Percentiles rank a stretch among this genome's conserved stretches.
These are phyloP conservation scores for Solenodon paradoxus DNA, from an alignment of 2,113 vertebrate genomes.

Conservation along the genomic window DNA sequence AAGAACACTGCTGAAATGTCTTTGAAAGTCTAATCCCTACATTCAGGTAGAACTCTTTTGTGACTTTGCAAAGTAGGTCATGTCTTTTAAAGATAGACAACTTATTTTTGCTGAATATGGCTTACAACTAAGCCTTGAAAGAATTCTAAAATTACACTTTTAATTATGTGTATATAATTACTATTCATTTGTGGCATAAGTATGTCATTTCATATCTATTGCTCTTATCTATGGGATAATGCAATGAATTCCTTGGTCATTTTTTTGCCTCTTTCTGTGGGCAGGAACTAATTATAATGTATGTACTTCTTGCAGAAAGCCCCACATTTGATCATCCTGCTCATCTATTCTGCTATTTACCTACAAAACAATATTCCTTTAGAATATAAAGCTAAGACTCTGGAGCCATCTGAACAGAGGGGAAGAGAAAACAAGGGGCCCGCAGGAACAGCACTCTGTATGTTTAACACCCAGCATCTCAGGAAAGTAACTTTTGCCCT, in stretches of 20 bases:
- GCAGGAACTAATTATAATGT: background rate
- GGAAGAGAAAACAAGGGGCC: too few relatives aligned
- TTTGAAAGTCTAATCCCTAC: background rate
- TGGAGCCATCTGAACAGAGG: background rate
- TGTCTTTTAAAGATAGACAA: background rate
- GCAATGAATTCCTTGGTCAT: background rate
- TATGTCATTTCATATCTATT: background rate
- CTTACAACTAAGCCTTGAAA: background rate
- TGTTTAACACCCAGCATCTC: background rate
- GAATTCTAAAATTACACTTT: background rate
- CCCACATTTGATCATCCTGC: background rate
- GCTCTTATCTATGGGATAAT: background rate
- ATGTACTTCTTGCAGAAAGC: background rate
- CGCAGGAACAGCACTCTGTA: background rate
- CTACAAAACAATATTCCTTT: background rate
- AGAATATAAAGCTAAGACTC: background rate
- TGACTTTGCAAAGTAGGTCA: background rate
- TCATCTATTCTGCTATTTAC: background rate
- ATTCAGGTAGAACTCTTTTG: background rate
- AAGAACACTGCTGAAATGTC: background rate
- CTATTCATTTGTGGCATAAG: background rate
- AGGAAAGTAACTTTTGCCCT: background rate
- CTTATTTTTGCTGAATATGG: background rate
- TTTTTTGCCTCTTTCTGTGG: background rate
- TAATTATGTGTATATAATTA: background rate